A percentile compares a stretch with the other conserved stretches of the same genome.
Evolutionary conservation across 2,113 vertebrate genomes (phyloP).

Genomic region (Rhodinocichla rosea): DNA sequence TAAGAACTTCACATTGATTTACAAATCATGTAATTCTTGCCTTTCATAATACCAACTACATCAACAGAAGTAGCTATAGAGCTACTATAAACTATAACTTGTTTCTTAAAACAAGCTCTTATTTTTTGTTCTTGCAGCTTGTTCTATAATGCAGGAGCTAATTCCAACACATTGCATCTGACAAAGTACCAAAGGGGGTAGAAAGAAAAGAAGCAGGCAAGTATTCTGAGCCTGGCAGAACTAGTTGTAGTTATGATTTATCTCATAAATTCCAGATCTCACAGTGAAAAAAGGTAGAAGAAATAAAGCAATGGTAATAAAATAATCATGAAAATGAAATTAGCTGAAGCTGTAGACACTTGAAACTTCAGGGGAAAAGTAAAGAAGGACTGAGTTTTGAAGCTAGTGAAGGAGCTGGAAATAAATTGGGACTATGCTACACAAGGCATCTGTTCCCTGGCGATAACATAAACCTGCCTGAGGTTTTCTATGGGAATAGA

Average conservation of each 20-base stretch:
- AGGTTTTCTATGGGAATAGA: background rate
- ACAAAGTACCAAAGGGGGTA: background rate
- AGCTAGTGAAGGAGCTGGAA: background rate
- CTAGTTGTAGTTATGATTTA: background rate
- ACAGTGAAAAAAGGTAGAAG: background rate
- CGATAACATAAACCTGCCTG: background rate
- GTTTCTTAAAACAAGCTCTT: background rate
- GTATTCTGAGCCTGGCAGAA: background rate
- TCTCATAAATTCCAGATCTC: background rate
- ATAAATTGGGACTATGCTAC: background rate
- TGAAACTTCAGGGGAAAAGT: background rate
- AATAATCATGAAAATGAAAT: background rate
- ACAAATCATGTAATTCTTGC: background rate
- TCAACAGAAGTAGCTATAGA: background rate
- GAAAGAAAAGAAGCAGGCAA: background rate
- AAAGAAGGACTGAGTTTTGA: background rate
- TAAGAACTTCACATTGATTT: background rate
- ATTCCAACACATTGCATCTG: background rate
- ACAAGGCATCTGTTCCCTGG: background rate
- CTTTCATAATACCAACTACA: background rate
- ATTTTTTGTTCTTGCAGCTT: background rate
- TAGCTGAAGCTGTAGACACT: background rate
- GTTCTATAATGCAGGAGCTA: background rate
- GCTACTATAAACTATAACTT: background rate
- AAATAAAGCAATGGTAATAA: background rate